Conservation (phyloP, 2,113 vertebrate species). For the Sula dactylatra region DNA sequence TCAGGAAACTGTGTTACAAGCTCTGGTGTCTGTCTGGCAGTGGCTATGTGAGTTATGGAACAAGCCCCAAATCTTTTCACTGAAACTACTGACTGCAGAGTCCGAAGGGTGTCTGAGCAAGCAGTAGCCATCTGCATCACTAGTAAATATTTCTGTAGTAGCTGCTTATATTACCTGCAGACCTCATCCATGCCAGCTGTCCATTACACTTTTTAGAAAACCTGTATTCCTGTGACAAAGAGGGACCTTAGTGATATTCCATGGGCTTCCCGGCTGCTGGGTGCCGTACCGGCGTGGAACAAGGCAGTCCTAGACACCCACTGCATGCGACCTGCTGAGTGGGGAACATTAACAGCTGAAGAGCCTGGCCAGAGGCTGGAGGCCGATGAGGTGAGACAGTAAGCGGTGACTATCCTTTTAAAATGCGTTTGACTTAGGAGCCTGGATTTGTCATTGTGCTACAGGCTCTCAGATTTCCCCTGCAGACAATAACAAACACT, state of each 20-base stretch:
- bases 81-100: background rate
- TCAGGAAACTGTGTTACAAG: background rate
- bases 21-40: background rate
- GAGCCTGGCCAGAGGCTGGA: background rate
- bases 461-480: background rate
- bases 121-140: rapidly evolving
- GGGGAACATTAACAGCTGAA: background rate
- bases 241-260: background rate
- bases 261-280: background rate
- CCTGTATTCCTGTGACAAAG: background rate
- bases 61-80: background rate
- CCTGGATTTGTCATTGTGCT: slow-evolving; percentile 18
- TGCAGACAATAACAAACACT: slow-evolving; percentile 10
- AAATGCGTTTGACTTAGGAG: background rate
- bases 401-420: background rate
- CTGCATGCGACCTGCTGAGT: rapidly evolving
- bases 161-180: background rate
- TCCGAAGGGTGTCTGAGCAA: rapidly evolving
- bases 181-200: background rate
- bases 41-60: background rate
- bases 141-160: background rate
- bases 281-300: rapidly evolving
- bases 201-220: background rate
- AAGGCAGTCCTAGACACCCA: background rate
- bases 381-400: background rate